Evolutionary conservation across 2,113 vertebrate species (phyloP), one percentile per base, ranked within the genome.

Genomic region (Calidris pygmaea): DNA sequence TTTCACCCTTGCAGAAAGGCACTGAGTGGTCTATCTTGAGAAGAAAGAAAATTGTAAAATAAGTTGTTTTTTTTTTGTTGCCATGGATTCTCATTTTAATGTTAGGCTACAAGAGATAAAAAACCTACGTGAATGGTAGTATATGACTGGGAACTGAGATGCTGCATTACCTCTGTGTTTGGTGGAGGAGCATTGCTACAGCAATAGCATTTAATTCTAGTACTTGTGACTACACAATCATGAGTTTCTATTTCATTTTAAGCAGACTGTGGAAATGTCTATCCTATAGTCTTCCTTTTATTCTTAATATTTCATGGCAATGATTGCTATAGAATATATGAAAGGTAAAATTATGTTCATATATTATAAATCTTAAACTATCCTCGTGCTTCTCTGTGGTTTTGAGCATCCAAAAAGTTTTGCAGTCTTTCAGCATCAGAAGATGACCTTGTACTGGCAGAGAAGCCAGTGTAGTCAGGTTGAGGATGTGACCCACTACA

Each of bases 401-500:
- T 63, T 93, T 89, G 59, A 84, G 21, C 10, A 58, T 74, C 30
- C 30, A 75, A 65, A 77, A 55, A 18, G 4, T 50, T 66, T 29
- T 89, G 32, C 27, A 82, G 32, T 39, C 47, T 73, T 93, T 93
- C 74, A 62, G 70, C 1, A 2, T 62, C 68, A 86, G 48, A 92
- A 87, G 50, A 29, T 76, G 56, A 75, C 48, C n/a, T n/a, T 6
- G 8, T 82, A 85, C 58, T 95, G 81, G 84, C 71, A 91, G 24
- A 76, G 58, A 74, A 83, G n/a, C 45, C 52, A 26, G 10, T 45
- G 60, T 23, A 87, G n/a, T 76, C 53, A 70, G 37, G 19, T 85
- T 92, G 66, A 96, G 90, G 58, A 92, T 95, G 66, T 96, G 90
- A 92, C 80, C 84, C 86, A 65, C 67, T 92, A 35, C 53, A 87